Base-by-base conservation (phyloP, 1,140 invertebrate species). In the Telenomus remus region DNA sequence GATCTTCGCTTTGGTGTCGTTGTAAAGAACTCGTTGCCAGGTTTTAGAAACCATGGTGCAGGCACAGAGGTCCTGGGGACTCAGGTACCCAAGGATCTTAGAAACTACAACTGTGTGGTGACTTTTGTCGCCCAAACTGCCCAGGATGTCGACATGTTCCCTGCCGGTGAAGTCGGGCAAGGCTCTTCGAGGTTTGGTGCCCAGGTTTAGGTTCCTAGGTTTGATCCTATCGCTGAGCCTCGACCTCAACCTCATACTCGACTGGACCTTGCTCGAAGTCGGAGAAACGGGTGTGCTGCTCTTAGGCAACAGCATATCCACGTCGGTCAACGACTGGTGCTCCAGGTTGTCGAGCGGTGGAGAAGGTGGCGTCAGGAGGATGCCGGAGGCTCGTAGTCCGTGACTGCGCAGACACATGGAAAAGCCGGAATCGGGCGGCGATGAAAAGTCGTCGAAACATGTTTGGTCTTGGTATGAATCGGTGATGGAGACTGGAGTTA, bases 41-140 rank as follows among this genome's bases (percentile, higher is more conserved):
- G 69, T 77, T 15, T 80, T 84, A 0, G 85, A 88, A 0, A 88
- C 86, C 80, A 87, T 82, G 12, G 79, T 85, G n/a, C 84, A 49
- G 0, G 82, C 78, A n/a, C 84, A 87, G 0, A 88, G 63, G 54
- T 87, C 86, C 43, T 84, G 80, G 0, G 84, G 65, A 0, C 60
- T 72, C 0, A 88, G 68, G 43, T 78, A 80, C 0, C 74, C 73
- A 0, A 88, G 53, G n/a, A 88, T 88, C 37, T 85, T 86, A 0
- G 79, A 79, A 0, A 87, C 79, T 10, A 85, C 80, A 9, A 82
- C 77, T 53, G 79, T 76, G 14, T 88, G 84, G 50, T 84, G 84
- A 53, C 83, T 87, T 56, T 84, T 85, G 5, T 87, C 85, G 0
- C 84, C 86, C 0, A 88, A 71, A 0, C 83, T 61, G 4, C 65